phyloP scores from a whole-genome alignment of 2,113 vertebrate genomes.

The Phylloscopus trochiloides region DNA sequence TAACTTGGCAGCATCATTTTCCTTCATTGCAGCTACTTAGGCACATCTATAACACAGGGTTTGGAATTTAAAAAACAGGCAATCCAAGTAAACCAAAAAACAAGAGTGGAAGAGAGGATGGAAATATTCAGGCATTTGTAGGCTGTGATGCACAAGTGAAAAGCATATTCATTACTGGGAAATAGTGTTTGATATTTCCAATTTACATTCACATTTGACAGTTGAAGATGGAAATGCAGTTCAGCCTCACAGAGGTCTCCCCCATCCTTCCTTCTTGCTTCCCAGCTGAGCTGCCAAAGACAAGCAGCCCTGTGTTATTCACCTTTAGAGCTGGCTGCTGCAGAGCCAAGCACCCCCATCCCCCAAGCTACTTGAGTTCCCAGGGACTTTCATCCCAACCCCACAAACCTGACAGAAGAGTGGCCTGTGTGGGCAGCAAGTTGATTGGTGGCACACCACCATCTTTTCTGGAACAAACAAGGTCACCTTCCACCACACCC shows the following conservation, averaged over 20 bases:
- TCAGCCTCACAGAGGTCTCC: neutral
- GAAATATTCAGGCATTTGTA: neutral
- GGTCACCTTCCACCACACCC: neutral
- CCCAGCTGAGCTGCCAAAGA: neutral
- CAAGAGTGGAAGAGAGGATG: neutral
- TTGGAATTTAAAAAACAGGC: neutral
- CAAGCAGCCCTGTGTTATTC: neutral
- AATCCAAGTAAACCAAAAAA: neutral
- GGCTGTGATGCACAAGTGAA: slow-evolving; percentile 12
- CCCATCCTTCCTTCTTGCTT: neutral
- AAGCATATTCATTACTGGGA: slow-evolving; percentile 25
- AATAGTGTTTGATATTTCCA: neutral
- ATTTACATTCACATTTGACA: neutral
- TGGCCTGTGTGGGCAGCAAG: neutral
- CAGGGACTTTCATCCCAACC: neutral
- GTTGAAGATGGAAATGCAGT: neutral
- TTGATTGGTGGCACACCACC: rapidly evolving
- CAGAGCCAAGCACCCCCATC: neutral
- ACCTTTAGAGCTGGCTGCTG: neutral
- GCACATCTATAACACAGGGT: neutral
- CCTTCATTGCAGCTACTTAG: neutral
- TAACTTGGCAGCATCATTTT: neutral
- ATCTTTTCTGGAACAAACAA: neutral
- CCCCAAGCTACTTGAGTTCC: neutral
- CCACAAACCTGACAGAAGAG: neutral